Conservation (phyloP, 2,797 vertebrate species). For the Arnoldichthys spilopterus region DNA sequence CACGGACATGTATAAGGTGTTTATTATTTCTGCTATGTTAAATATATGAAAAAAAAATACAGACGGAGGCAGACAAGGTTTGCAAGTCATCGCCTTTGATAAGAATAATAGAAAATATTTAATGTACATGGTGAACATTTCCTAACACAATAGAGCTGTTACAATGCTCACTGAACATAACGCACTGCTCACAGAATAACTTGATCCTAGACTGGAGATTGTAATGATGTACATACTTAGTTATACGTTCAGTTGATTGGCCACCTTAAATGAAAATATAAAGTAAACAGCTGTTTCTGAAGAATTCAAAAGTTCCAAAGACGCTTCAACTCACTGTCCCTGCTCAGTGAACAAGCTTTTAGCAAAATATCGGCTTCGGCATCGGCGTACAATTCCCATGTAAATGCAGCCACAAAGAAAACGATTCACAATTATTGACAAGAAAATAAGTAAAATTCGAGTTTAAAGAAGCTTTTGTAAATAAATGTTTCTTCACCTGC, state of each 20-base stretch:
- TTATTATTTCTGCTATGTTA: not conserved
- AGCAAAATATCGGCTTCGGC: no score
- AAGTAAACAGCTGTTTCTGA: no score
- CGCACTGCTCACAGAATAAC: not conserved
- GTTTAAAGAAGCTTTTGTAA: no score
- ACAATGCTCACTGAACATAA: not conserved
- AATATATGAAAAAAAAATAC: not conserved
- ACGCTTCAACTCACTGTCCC: not conserved
- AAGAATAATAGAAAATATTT: not conserved
- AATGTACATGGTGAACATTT: not conserved
- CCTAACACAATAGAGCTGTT: not conserved
- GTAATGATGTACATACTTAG: not conserved
- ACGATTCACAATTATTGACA: not conserved
- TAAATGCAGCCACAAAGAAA: not conserved
- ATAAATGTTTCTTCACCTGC: conserved; percentile 37
- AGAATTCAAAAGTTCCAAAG: no score
- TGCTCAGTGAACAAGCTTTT: not conserved
- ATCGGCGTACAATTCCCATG: not conserved
- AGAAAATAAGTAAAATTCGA: no score
- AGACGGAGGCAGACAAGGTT: not conserved
- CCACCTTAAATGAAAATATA: not conserved
- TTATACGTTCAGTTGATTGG: not conserved
- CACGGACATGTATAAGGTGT: no score
- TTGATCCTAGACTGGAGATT: not conserved
- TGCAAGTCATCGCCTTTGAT: not conserved